Evolutionary conservation across 2,113 vertebrate species (phyloP).

Genomic region (human (Homo sapiens)): DNA sequence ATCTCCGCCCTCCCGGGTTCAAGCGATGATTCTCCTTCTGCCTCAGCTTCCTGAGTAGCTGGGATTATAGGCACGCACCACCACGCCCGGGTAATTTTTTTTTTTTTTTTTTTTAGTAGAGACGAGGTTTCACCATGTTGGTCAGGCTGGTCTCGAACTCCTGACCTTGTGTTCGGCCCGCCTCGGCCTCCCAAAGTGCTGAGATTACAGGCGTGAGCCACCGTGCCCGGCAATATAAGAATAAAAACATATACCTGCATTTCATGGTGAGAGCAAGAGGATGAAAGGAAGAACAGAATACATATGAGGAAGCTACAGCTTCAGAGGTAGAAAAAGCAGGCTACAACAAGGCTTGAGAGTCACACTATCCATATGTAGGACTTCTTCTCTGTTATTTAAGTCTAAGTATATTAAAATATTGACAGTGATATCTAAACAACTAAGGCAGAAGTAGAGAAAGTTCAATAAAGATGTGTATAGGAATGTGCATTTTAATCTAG

Average conservation of each 20-base stretch:
- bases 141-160: too few species aligned
- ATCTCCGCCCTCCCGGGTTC: too few species aligned
- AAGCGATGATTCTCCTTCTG: too few species aligned
- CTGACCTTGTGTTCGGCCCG: too few species aligned
- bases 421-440: neutral
- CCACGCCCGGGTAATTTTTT: too few species aligned
- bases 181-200: too few species aligned
- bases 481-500: neutral
- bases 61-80: too few species aligned
- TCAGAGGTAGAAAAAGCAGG: neutral
- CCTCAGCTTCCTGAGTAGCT: too few species aligned
- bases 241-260: neutral
- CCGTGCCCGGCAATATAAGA: too few species aligned
- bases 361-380: neutral
- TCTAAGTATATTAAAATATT: neutral
- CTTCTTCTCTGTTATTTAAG: neutral
- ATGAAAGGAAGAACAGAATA: neutral
- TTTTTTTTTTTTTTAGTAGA: too few species aligned
- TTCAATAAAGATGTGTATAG: neutral
- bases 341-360: neutral
- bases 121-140: too few species aligned
- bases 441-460: neutral
- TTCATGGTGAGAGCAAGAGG: neutral
- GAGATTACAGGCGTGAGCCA: too few species aligned
- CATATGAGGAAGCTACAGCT: neutral